phyloP scores from a whole-genome alignment of 2,888 invertebrate genomes.

The Aphrophora alni region DNA sequence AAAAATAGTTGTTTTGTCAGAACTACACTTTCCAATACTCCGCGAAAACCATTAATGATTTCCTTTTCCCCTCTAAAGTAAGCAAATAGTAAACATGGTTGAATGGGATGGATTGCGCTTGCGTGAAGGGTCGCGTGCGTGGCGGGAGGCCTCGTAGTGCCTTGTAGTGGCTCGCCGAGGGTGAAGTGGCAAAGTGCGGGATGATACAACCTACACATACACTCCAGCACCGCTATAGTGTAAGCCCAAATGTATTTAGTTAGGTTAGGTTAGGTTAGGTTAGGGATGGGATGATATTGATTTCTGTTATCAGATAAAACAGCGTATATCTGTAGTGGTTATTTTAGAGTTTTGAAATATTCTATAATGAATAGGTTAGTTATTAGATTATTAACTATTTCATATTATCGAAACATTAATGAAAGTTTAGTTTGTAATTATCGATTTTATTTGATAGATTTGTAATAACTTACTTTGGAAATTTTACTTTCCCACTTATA shows the following conservation, averaged over 20 bases:
- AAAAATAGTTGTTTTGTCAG: too few relatives aligned
- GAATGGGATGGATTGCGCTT: not conserved
- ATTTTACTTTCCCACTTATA: too few relatives aligned
- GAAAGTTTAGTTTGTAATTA: too few relatives aligned
- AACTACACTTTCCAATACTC: too few relatives aligned
- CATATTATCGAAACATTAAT: too few relatives aligned
- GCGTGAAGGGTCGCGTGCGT: not conserved
- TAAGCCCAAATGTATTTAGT: constrained; percentile 50
- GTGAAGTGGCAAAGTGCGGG: constrained; percentile 18
- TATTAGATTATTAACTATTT: too few relatives aligned
- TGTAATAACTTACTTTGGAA: too few relatives aligned
- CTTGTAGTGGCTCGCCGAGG: constrained; percentile 34
- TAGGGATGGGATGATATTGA: not conserved
- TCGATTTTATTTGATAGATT: too few relatives aligned
- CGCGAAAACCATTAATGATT: not conserved
- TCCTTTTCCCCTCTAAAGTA: not conserved
- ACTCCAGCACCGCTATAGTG: constrained; percentile 57
- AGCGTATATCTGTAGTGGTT: not conserved
- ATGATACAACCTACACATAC: constrained; percentile 55
- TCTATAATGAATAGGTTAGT: too few relatives aligned
- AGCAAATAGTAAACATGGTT: not conserved
- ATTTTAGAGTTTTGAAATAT: too few relatives aligned
- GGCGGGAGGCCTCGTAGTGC: not conserved
- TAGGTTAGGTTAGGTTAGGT: not conserved
- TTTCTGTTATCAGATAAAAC: not conserved